Evolutionary conservation across 2,888 invertebrate species (phyloP).

Genomic region (Erannis defoliaria): DNA sequence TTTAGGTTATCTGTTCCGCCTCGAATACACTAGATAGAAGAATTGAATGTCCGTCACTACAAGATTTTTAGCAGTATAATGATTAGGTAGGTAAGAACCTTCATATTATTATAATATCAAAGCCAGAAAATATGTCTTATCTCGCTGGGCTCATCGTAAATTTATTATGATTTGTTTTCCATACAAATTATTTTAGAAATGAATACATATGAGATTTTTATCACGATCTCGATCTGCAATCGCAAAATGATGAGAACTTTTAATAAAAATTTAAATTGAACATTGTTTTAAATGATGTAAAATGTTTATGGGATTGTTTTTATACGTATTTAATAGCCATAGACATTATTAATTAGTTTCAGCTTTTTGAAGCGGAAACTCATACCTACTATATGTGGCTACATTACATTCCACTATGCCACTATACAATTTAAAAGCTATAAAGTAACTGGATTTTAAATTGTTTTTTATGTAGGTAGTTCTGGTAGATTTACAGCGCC

Average conservation of each 20-base stretch:
- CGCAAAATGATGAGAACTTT: conserved; percentile 18
- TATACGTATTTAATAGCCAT: conserved; percentile 1
- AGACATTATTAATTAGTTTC: not conserved
- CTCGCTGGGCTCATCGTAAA: conserved; percentile 1
- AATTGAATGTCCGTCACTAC: not conserved
- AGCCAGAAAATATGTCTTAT: not conserved
- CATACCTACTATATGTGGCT: not conserved
- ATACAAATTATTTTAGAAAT: conserved; percentile 9
- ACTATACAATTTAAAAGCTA: not conserved
- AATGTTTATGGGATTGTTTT: conserved; percentile 1
- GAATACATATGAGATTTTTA: conserved; percentile 19
- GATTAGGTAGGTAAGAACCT: conserved; percentile 2
- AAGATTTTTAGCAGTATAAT: not conserved
- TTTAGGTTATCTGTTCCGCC: not conserved
- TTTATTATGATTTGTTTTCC: conserved; percentile 2
- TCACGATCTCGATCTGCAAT: conserved; percentile 11
- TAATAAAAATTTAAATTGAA: conserved; percentile 20
- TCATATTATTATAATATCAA: not conserved
- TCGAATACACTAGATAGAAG: not conserved
- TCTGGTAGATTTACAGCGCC: not conserved
- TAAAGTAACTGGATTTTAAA: not conserved
- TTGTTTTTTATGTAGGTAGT: not conserved
- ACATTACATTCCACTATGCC: not conserved
- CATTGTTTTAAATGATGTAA: conserved; percentile 20
- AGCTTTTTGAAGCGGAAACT: not conserved